phyloP scores from a whole-genome alignment of 2,888 invertebrate species.

The Yponomeuta sedellus region DNA sequence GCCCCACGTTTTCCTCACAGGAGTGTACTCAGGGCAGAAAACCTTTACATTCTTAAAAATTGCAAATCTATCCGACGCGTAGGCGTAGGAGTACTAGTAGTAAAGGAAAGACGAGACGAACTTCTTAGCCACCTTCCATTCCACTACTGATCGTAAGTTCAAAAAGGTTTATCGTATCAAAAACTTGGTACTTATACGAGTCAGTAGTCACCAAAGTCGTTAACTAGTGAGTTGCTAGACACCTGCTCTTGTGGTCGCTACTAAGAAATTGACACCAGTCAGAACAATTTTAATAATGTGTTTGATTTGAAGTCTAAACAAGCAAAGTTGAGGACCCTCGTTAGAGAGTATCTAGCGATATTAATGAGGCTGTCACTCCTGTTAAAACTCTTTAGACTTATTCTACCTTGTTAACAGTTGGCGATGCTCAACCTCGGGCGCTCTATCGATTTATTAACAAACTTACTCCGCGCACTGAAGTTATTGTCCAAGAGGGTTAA shows the following conservation, averaged over 20 bases:
- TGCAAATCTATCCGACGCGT: neutral
- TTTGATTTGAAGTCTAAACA: conserved; percentile 45
- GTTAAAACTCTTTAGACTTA: conserved; percentile 46
- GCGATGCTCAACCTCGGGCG: conserved; percentile 29
- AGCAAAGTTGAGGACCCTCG: conserved; percentile 49
- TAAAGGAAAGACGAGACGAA: no score
- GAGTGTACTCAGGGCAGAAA: conserved; percentile 30
- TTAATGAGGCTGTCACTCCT: conserved; percentile 47
- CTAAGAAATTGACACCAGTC: conserved; percentile 9
- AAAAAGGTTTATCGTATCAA: no score
- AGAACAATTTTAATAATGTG: conserved; percentile 24
- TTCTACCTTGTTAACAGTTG: conserved; percentile 42
- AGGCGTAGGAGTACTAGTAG: no score
- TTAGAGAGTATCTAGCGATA: conserved; percentile 40
- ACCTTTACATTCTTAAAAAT: neutral
- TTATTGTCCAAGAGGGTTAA: no score
- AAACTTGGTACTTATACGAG: no score
- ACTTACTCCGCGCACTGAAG: conserved; percentile 20
- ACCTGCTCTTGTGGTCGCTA: neutral
- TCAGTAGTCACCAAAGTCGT: neutral
- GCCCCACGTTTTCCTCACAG: conserved; percentile 44
- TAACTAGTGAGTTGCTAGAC: neutral
- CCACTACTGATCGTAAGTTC: no score
- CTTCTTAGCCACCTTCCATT: no score
- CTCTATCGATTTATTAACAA: conserved; percentile 29